Conservation (phyloP, 2,888 invertebrate genomes). For the Heliconius ethilla region DNA sequence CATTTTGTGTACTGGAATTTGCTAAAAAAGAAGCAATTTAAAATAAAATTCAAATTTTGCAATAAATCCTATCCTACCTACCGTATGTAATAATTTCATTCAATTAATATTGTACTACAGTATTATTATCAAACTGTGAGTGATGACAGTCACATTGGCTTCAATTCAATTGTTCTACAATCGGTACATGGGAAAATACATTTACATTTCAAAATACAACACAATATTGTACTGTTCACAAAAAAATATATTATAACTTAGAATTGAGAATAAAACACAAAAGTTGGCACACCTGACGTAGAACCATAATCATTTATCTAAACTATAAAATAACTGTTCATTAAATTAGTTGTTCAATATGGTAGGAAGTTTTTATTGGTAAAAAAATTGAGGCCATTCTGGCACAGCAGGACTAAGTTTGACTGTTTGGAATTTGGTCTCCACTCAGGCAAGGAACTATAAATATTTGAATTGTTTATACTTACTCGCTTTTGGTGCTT, state of each 20-base stretch:
- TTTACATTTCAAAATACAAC: conserved; percentile 42
- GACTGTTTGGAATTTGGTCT: too few species aligned
- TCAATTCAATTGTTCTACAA: conserved; percentile 41
- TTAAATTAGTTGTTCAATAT: too few species aligned
- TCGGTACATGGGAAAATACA: conserved; percentile 40
- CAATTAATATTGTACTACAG: conserved; percentile 2
- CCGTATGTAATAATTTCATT: neutral
- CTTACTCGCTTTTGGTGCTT: too few species aligned
- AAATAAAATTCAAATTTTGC: neutral
- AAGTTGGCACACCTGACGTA: too few species aligned
- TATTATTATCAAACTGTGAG: conserved; percentile 6
- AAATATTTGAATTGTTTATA: too few species aligned
- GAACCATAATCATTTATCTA: too few species aligned
- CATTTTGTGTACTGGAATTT: too few species aligned
- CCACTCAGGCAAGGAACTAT: too few species aligned
- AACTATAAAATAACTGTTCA: too few species aligned
- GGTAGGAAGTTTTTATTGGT: too few species aligned
- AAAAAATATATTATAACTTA: neutral
- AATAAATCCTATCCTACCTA: neutral
- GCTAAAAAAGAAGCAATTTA: neutral
- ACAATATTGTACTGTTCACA: conserved; percentile 36
- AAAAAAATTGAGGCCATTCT: too few species aligned
- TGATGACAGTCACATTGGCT: conserved; percentile 28
- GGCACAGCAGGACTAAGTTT: too few species aligned
- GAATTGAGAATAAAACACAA: neutral